A percentile compares a stretch with the other conserved stretches of the same genome.
Conservation (phyloP, 1,140 invertebrate genomes). For the Lasaia peninsularis region DNA sequence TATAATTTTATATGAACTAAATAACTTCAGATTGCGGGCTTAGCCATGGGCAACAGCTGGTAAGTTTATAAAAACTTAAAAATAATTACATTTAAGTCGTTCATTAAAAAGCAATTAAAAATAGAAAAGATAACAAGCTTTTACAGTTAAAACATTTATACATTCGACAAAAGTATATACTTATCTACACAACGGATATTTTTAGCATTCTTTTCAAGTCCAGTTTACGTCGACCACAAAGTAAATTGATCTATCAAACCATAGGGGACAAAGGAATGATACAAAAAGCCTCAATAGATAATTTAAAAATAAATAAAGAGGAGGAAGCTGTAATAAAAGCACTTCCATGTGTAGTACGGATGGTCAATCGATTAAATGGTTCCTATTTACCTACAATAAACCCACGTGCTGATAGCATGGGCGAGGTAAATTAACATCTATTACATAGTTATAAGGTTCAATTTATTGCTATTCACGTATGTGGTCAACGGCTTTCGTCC, state of each 20-base stretch:
- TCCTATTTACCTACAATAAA: constrained; percentile 33
- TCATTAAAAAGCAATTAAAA: neutral
- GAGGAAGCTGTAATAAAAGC: constrained; percentile 68
- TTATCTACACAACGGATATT: neutral
- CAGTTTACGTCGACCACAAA: constrained; percentile 4
- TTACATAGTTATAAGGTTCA: neutral
- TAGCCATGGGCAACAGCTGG: too few relatives aligned
- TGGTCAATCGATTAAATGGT: constrained; percentile 62
- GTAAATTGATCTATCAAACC: constrained; percentile 39
- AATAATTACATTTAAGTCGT: too few relatives aligned
- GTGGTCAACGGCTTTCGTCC: neutral
- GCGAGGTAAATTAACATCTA: neutral
- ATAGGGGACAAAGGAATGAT: constrained; percentile 37
- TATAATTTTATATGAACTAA: too few relatives aligned
- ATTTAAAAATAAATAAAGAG: constrained; percentile 66
- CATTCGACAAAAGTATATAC: too few relatives aligned
- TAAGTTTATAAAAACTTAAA: constrained; percentile 77
- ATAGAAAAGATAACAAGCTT: neutral
- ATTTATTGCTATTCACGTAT: neutral
- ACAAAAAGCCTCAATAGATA: constrained; percentile 49
- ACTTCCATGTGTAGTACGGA: constrained; percentile 49
- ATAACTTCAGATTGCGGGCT: too few relatives aligned
- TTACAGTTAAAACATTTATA: too few relatives aligned
- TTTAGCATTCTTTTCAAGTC: neutral
- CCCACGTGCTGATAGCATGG: constrained; percentile 32